These are phyloP conservation scores for Orthosia gothica DNA, from an alignment of 2,888 invertebrate species.

Conservation along the genomic window DNA sequence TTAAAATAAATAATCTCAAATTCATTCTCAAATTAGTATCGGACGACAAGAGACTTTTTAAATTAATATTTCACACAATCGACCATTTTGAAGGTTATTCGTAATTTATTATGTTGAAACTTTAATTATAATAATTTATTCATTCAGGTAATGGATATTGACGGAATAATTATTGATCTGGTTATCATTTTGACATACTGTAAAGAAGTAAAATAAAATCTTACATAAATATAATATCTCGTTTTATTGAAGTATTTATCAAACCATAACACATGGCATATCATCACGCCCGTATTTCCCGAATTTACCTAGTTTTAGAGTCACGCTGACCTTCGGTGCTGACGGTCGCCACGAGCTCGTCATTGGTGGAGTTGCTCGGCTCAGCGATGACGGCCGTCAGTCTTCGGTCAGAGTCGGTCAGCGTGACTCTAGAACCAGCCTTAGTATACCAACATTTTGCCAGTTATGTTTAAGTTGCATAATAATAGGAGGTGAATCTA, in stretches of 20 bases:
- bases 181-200: not conserved
- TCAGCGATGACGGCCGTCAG: too few species aligned
- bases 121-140: constrained; percentile 2
- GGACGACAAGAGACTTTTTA: not conserved
- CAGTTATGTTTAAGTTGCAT: too few species aligned
- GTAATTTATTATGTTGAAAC: not conserved
- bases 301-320: too few species aligned
- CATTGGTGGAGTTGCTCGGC: too few species aligned
- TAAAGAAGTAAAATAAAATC: not conserved
- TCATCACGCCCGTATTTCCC: too few species aligned
- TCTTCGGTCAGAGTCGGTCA: too few species aligned
- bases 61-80: not conserved
- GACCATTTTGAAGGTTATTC: not conserved
- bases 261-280: too few species aligned
- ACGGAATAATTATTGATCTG: not conserved
- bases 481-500: too few species aligned
- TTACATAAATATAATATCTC: not conserved
- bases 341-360: too few species aligned
- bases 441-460: too few species aligned
- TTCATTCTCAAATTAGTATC: not conserved
- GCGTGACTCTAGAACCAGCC: too few species aligned
- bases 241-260: not conserved
- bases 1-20: not conserved
- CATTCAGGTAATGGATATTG: not conserved
- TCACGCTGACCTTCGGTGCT: too few species aligned